Evolutionary conservation across 2,888 invertebrate genomes (phyloP), one percentile per base, ranked within the genome.

Genomic region (Eilema caniola): DNA sequence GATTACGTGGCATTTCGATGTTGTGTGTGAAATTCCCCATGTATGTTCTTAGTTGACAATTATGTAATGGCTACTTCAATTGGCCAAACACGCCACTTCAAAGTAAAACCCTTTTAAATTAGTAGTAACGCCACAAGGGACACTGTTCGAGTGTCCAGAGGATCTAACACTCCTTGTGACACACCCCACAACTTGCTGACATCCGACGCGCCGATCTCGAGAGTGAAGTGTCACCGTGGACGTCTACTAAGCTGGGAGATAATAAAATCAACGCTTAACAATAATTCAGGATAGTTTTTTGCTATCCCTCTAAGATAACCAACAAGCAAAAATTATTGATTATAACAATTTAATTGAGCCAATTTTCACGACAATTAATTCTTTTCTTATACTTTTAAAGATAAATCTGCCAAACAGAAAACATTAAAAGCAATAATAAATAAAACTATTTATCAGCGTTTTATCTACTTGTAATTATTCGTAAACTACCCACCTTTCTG

Each of bases 31-130:
- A 41, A 41, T 47, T 47, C 20, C 0, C 7, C 20, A 4, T 41
- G 41, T 47, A 20, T 20, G 20, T 16, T 20, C 53, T n/a, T n/a
- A n/a, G 53, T n/a, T 53, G 12, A 1, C n/a, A 53, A 1, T 5
- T 47, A 47, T 7, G 20, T 47, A 47, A 60, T 60, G 16, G 28
- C 2, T 25, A 60, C 16, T 28, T 61, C 25, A 16, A 31, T 8
- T 16, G 25, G n/a, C 16, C 23, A 62, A 37, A 62, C 62, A 1
- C 4, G 1, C 24, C 11, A 41, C 62, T 53, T n/a, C 53, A 53
- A 53, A 53, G 53, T 53, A n/a, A 53, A 53, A 53, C 53, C n/a
- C 53, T 53, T 53, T 53, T n/a, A 53, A n/a, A 53, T 53, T n/a
- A 47, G 20, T n/a, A 47, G 47, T 20, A 20, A 47, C 47, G 16